Percentiles rank a stretch among this genome's conserved stretches.
These are phyloP conservation scores for Archegozetes longisetosus DNA, from an alignment of 1,140 invertebrate genomes.

Conservation along the genomic window DNA sequence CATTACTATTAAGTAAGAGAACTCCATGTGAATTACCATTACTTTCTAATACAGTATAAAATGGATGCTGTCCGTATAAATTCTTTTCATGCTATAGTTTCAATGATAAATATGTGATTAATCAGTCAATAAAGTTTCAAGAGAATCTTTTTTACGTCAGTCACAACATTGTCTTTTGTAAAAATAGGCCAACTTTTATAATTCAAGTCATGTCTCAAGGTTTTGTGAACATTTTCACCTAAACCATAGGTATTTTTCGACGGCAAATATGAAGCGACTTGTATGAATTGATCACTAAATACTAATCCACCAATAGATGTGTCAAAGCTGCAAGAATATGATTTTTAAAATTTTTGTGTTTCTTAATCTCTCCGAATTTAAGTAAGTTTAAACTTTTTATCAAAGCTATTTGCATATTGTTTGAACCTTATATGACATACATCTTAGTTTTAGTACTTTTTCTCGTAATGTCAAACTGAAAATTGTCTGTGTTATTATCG, in stretches of 20 bases:
- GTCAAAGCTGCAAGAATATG: constrained; percentile 16
- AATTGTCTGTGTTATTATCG: neutral
- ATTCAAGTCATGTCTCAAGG: constrained; percentile 12
- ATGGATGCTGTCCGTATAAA: constrained; percentile 69
- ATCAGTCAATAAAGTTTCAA: too few relatives aligned
- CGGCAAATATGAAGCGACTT: constrained; percentile 33
- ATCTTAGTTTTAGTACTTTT: neutral
- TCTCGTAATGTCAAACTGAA: neutral
- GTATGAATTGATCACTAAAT: constrained; percentile 27
- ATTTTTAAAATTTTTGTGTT: neutral
- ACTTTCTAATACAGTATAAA: constrained; percentile 51
- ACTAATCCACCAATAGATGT: constrained; percentile 18
- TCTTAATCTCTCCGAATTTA: too few relatives aligned
- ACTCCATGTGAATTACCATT: constrained; percentile 46
- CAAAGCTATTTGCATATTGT: too few relatives aligned
- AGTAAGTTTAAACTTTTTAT: too few relatives aligned
- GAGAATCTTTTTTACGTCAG: too few relatives aligned
- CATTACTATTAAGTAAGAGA: constrained; percentile 59
- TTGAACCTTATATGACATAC: constrained; percentile 1
- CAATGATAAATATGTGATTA: too few relatives aligned
- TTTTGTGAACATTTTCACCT: constrained; percentile 31
- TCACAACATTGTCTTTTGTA: constrained; percentile 5
- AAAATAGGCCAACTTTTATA: constrained; percentile 11
- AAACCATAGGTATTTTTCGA: constrained; percentile 35
- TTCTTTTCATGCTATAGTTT: too few relatives aligned